These are phyloP conservation scores for Agrochola circellaris DNA, from an alignment of 2,888 invertebrate genomes.

Conservation along the genomic window DNA sequence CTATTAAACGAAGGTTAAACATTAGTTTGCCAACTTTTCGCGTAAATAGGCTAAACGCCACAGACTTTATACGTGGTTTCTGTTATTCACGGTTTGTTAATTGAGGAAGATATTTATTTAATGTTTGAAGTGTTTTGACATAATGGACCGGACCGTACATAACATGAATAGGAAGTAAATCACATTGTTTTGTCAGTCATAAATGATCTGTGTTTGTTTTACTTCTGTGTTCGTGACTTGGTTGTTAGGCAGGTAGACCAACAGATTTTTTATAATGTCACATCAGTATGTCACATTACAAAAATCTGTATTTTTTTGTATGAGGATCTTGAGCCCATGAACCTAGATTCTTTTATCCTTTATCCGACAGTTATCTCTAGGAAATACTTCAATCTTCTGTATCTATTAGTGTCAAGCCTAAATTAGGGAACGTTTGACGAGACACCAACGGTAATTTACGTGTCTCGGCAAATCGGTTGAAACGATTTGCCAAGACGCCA, in stretches of 20 bases:
- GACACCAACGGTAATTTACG: no score
- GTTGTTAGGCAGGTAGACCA: background rate
- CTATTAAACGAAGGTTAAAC: conserved; percentile 58
- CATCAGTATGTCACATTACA: background rate
- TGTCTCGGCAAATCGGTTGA: no score
- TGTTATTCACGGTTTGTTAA: conserved; percentile 10
- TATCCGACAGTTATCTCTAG: no score
- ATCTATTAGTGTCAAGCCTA: no score
- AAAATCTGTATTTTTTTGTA: no score
- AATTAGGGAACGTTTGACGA: no score
- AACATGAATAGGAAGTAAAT: conserved; percentile 1
- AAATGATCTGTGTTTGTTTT: conserved; percentile 4
- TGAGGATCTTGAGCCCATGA: no score
- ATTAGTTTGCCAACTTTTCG: conserved; percentile 14
- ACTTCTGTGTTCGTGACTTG: conserved; percentile 14
- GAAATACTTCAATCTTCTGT: no score
- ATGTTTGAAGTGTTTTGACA: conserved; percentile 4
- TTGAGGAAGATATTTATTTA: conserved; percentile 22
- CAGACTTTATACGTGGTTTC: background rate
- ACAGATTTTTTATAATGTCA: background rate
- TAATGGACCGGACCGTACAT: background rate
- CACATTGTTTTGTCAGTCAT: conserved; percentile 7
- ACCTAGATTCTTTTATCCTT: no score
- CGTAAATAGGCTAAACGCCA: conserved; percentile 7
- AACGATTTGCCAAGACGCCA: no score